Evolutionary conservation across 2,113 vertebrate genomes (phyloP).

Genomic region (Brachypteracias leptosomus): DNA sequence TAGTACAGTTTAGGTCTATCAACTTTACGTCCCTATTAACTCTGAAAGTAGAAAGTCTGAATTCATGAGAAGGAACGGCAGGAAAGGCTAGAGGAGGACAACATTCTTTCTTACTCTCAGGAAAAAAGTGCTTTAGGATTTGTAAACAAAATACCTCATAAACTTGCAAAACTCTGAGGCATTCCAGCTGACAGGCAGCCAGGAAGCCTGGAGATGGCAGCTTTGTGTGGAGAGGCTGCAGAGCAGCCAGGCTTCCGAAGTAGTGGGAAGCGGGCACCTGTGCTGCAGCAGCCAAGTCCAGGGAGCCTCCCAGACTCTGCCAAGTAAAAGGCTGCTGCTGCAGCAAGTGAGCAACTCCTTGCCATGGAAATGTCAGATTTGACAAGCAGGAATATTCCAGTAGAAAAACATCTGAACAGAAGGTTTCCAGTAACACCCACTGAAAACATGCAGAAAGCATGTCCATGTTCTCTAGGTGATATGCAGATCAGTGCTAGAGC

Average conservation of each 20-base stretch:
- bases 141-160: background rate
- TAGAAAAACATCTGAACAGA: background rate
- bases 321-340: background rate
- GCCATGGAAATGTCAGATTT: background rate
- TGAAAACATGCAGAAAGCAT: background rate
- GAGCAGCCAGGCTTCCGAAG: background rate
- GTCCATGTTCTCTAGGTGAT: background rate
- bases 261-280: background rate
- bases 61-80: background rate
- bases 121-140: background rate
- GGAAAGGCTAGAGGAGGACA: background rate
- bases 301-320: background rate
- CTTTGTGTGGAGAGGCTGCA: background rate
- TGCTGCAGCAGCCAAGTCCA: background rate
- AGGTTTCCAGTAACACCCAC: background rate
- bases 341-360: background rate
- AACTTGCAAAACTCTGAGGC: background rate
- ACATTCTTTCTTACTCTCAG: background rate
- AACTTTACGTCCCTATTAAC: background rate
- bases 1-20: background rate
- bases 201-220: background rate
- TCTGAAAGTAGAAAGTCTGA: background rate
- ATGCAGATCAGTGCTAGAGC: background rate
- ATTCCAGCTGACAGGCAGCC: background rate
- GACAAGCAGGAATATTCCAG: background rate